phyloP scores from a whole-genome alignment of 1,140 invertebrate genomes.

The Saccostrea echinata region DNA sequence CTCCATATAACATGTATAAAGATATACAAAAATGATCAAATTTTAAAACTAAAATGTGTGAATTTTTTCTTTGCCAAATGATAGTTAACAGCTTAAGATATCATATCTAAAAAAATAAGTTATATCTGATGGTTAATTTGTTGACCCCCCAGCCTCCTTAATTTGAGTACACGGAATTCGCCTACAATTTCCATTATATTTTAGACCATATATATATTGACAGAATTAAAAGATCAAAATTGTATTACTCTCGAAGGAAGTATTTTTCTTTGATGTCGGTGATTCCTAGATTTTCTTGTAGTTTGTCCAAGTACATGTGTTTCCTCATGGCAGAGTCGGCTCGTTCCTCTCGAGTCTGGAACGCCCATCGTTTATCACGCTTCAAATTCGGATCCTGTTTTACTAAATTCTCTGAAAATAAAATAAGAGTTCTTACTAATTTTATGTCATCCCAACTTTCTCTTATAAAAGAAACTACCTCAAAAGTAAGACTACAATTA shows the following conservation, averaged over 20 bases:
- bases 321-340: slow-evolving; percentile 14
- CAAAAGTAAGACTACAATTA: too few species aligned
- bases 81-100: too few species aligned
- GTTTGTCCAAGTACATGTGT: slow-evolving; percentile 30
- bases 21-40: too few species aligned
- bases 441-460: too few species aligned
- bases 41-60: too few species aligned
- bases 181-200: background rate
- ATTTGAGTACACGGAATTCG: background rate
- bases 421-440: background rate
- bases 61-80: too few species aligned
- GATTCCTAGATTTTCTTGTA: slow-evolving; percentile 1
- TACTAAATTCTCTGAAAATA: slow-evolving; percentile 31
- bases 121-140: too few species aligned
- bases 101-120: too few species aligned
- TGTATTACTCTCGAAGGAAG: background rate
- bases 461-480: too few species aligned
- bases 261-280: background rate
- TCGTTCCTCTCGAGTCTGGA: slow-evolving; percentile 32
- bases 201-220: background rate
- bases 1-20: too few species aligned
- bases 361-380: slow-evolving; percentile 28
- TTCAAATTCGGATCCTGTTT: slow-evolving; percentile 39
- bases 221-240: background rate
- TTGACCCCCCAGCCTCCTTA: too few species aligned